These are phyloP conservation scores for Sternarchorhynchus goeldii DNA, from an alignment of 2,797 vertebrate species.

Conservation along the genomic window DNA sequence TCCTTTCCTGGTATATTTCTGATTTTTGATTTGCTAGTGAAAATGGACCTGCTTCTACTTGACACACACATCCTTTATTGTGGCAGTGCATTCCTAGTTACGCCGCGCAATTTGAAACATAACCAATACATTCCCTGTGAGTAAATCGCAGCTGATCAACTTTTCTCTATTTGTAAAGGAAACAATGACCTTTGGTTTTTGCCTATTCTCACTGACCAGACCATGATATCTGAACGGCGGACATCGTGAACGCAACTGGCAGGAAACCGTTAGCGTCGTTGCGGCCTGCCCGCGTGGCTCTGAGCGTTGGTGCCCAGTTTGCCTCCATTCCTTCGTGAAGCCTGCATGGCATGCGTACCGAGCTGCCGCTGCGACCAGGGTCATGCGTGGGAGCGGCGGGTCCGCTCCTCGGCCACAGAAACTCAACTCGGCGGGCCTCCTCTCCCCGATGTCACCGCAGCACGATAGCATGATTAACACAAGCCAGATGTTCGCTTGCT, in stretches of 20 bases:
- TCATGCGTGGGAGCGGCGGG: background rate
- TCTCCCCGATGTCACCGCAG: background rate
- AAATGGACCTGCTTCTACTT: background rate
- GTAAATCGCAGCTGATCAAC: constrained; percentile 1
- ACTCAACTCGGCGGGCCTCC: background rate
- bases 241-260: background rate
- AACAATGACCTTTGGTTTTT: background rate
- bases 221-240: background rate
- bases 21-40: background rate
- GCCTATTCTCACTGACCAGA: background rate
- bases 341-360: background rate
- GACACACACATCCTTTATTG: background rate
- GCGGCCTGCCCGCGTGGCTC: background rate
- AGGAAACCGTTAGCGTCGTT: background rate
- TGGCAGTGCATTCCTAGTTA: background rate
- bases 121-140: constrained; percentile 3
- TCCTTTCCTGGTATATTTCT: background rate
- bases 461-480: constrained; percentile 33
- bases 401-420: constrained; percentile 13
- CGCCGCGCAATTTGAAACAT: background rate
- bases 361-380: background rate
- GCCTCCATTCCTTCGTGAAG: background rate
- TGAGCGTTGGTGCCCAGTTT: background rate
- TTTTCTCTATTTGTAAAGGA: background rate
- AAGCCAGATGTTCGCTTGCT: constrained; percentile 36